A percentile compares a stretch with the other conserved stretches of the same genome.
phyloP scores from a whole-genome alignment of 2,888 invertebrate species.

The Lasioglossum zephyrum region DNA sequence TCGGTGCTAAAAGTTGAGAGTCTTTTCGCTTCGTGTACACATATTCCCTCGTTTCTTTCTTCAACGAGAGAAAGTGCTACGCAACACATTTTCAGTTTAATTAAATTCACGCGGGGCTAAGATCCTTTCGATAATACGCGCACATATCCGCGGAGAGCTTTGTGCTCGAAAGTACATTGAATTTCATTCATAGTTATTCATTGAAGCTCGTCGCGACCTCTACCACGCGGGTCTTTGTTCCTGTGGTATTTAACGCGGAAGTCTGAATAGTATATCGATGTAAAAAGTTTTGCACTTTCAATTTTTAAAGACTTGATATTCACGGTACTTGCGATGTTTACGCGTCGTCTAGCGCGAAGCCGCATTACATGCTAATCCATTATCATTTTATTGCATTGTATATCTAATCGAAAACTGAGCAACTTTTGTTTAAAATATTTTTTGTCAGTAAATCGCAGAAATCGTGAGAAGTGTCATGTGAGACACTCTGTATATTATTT shows the following conservation, averaged over 20 bases:
- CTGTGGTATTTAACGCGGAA: neutral
- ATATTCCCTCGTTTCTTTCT: constrained; percentile 56
- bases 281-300: neutral
- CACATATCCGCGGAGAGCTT: constrained; percentile 2
- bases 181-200: constrained; percentile 43
- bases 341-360: neutral
- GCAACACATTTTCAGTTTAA: constrained; percentile 66
- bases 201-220: constrained; percentile 22
- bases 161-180: constrained; percentile 39
- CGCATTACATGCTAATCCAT: neutral
- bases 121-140: constrained; percentile 39
- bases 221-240: constrained; percentile 10
- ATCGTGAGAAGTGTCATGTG: no score
- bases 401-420: no score
- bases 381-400: no score
- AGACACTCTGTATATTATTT: no score
- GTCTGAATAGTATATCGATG: neutral
- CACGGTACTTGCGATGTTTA: neutral
- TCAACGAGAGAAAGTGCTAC: constrained; percentile 59
- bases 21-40: constrained; percentile 26
- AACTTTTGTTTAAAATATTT: no score
- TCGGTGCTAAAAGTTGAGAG: neutral
- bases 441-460: no score
- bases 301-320: neutral
- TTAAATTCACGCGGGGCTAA: constrained; percentile 52